Evolutionary conservation across 2,797 vertebrate species (phyloP), one percentile per base, ranked within the genome.

Genomic region (Astyanax mexicanus): DNA sequence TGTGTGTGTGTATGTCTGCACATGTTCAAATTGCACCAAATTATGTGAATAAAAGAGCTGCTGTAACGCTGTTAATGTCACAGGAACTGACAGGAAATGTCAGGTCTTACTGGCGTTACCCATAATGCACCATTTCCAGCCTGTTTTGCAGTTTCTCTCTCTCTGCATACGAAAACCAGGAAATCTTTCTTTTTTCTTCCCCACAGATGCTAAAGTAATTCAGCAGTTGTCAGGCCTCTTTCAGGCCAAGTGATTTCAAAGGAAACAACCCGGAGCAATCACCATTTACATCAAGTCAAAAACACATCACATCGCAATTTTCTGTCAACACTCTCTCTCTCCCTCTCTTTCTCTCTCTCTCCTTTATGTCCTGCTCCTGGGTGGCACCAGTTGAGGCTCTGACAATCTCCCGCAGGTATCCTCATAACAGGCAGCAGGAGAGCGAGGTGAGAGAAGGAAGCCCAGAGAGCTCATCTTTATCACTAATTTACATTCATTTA

Each of bases 31-130:
- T 62, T 44, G 57, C 45, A n/a, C 23, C 19, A 52, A 72, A 71
- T 62, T 44, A 57, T 45, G n/a, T 21, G 64, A 44, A 51, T 70
- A 37, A 35, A 60, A 35, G 66, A 77, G 52, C 51, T 74, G 65
- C 15, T 52, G 49, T 77, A 57, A 67, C 11, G 15, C 38, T 69
- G 9, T 45, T 69, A 62, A 76, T 77, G 71, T 54, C 70, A 74
- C 42, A 40, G 60, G 27, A 77, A 25, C 35, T 12, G 52, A 74
- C 25, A 51, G 57, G 62, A 47, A 71, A 65, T 65, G 69, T 61
- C 77, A 78, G 15, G 4, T n/a, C 54, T 68, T 21, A 64, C 60
- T 62, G 35, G 9, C 45, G n/a, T n/a, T 51, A 60, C 62, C 49
- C 29, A 65, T 42, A 65, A 77, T 66, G 51, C 68, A 65, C 47